A percentile compares a stretch with the other conserved stretches of the same genome.
phyloP scores from a whole-genome alignment of 2,888 invertebrate species.

The Colletes collaris region DNA sequence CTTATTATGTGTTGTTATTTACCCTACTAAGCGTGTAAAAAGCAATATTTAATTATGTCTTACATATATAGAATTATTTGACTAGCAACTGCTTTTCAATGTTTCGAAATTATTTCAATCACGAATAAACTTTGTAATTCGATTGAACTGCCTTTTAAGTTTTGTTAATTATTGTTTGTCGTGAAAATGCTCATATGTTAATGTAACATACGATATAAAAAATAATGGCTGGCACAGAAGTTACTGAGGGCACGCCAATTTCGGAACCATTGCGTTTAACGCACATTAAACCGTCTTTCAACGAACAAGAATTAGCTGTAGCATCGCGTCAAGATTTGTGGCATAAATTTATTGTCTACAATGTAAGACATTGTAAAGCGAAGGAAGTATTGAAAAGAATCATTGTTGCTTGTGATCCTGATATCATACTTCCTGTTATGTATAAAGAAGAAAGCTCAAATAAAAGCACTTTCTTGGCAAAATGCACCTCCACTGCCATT shows the following conservation, averaged over 20 bases:
- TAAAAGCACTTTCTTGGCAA: constrained; percentile 75
- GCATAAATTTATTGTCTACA: constrained; percentile 80
- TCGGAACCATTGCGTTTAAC: constrained; percentile 76
- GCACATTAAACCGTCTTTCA: constrained; percentile 73
- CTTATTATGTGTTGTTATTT: not conserved
- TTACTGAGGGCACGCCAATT: not conserved
- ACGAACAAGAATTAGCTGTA: constrained; percentile 67
- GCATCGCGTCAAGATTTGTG: constrained; percentile 76
- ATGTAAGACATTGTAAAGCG: constrained; percentile 67
- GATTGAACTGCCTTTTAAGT: not conserved
- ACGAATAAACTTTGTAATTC: constrained; percentile 1
- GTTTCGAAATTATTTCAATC: not conserved
- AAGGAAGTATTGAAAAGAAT: constrained; percentile 69
- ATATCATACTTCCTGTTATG: constrained; percentile 74
- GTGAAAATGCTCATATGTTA: not conserved
- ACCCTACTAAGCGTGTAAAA: not conserved
- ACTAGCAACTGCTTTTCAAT: not conserved
- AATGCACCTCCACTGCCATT: constrained; percentile 71
- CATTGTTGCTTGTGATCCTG: constrained; percentile 71
- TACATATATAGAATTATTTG: constrained; percentile 1
- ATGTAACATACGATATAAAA: not conserved
- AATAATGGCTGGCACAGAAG: constrained; percentile 41
- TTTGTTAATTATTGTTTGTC: not conserved
- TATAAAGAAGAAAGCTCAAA: constrained; percentile 71
- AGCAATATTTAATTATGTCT: not conserved